Conservation (phyloP, 2,888 invertebrate genomes). For the Heliconius erato region DNA sequence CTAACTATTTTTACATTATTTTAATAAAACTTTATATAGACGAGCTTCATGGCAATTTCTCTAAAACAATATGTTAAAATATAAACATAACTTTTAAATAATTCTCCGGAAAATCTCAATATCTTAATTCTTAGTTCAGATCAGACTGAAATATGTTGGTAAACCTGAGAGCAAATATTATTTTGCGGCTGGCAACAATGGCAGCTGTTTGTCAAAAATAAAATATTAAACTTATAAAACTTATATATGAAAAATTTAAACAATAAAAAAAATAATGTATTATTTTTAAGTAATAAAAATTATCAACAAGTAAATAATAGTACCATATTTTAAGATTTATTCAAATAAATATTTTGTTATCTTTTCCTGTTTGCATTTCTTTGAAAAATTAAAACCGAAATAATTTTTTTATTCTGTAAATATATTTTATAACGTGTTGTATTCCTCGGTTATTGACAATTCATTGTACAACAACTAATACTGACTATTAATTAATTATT, state of each 20-base stretch:
- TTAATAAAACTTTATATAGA: slow-evolving; percentile 2
- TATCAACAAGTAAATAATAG: no score
- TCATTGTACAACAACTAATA: no score
- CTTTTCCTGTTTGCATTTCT: no score
- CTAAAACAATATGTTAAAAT: background rate
- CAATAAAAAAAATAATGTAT: background rate
- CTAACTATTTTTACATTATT: slow-evolving; percentile 12
- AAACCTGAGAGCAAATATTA: slow-evolving; percentile 4
- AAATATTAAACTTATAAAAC: background rate
- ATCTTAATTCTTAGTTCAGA: background rate
- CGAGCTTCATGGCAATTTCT: slow-evolving; percentile 1
- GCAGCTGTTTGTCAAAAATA: slow-evolving; percentile 18
- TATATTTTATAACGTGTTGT: no score
- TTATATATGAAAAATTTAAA: background rate
- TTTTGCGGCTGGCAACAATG: slow-evolving; percentile 12
- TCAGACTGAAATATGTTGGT: slow-evolving; percentile 24
- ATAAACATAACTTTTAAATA: slow-evolving; percentile 5
- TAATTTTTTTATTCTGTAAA: no score
- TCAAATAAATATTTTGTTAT: no score
- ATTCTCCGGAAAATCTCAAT: background rate
- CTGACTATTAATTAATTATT: no score
- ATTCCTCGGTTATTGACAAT: no score
- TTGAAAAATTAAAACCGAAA: no score
- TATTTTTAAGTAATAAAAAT: no score
- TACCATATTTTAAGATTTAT: no score